Evolutionary conservation across 2,797 vertebrate species (phyloP).

Genomic region (Protosalanx chinensis): DNA sequence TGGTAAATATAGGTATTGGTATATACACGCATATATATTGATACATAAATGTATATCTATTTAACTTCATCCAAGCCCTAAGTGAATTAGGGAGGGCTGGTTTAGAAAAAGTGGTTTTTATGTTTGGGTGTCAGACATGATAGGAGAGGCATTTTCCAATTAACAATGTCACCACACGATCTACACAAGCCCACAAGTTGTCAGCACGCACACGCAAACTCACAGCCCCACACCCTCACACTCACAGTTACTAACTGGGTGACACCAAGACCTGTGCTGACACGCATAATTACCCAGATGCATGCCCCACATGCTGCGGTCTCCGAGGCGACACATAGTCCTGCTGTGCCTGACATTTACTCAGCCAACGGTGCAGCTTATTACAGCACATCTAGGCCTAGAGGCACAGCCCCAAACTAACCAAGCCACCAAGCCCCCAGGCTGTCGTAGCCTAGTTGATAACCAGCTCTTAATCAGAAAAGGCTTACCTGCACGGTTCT

Average conservation of each 20-base stretch:
- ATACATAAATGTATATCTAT: not conserved
- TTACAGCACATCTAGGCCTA: not conserved
- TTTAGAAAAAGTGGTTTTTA: not conserved
- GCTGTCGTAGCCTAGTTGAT: not conserved
- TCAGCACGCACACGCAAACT: not conserved
- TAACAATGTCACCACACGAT: not conserved
- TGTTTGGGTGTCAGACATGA: not conserved
- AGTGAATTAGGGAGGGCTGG: too few relatives aligned
- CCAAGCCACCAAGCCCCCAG: not conserved
- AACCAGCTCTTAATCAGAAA: not conserved
- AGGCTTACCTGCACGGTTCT: constrained; percentile 3
- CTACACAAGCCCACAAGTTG: not conserved
- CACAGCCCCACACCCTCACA: too few relatives aligned
- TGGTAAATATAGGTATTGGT: too few relatives aligned
- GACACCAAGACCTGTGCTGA: not conserved
- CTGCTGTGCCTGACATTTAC: constrained; percentile 16
- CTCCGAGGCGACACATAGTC: constrained; percentile 8
- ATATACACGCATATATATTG: too few relatives aligned
- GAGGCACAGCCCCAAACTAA: not conserved
- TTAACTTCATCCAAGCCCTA: not conserved
- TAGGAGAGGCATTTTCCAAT: constrained; percentile 4
- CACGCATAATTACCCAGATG: constrained; percentile 17
- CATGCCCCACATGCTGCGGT: constrained; percentile 3
- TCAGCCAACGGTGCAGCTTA: not conserved
- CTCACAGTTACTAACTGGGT: too few relatives aligned